Evolutionary conservation across 2,797 vertebrate genomes (phyloP), one percentile per base, ranked within the genome.

Genomic region (Semotilus atromaculatus): DNA sequence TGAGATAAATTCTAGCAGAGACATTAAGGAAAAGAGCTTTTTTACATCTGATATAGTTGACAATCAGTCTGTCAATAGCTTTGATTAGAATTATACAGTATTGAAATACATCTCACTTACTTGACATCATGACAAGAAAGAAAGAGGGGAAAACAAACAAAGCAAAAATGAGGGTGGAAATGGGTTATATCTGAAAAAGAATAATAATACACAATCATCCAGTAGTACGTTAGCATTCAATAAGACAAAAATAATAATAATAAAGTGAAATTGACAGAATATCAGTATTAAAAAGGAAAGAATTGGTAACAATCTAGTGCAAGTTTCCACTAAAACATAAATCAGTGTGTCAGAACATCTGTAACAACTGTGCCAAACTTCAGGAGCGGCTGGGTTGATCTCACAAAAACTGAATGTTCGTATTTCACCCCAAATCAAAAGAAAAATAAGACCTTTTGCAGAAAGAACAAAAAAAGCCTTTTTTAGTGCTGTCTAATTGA

Each of bases 11-110:
- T 81, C 64, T 31, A 73, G 31, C 43, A 84, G 86, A 92, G 89
- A 92, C 89, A 89, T 85, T 88, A 45, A 21, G 88, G 38, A 64
- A 78, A 80, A 72, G 36, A 81, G 67, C 26, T 62, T 29, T 58
- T 34, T 29, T 26, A 75, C 84, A 90, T 81, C 85, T 31, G 81
- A 82, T 85, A 60, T 51, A 66, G 21, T 11, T 60, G 64, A 76
- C 51, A 40, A 70, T 80, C 58, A 83, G 53, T 26, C 36, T 16
- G 51, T 31, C 76, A 80, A 71, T 29, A 75, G 13, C 19, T 38
- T 66, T 60, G 58, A 68, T 29, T 79, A 36, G 77, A 84, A 19
- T 58, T 29, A 48, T 60, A 74, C 48, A 86, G 31, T 11, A 79
- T 81, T 72, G 55, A 48, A 81, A 71, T 55, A 26, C 14, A 62